Evolutionary conservation across 2,888 invertebrate genomes (phyloP), one percentile per base, ranked within the genome.

Genomic region (Drosophila mimica): DNA sequence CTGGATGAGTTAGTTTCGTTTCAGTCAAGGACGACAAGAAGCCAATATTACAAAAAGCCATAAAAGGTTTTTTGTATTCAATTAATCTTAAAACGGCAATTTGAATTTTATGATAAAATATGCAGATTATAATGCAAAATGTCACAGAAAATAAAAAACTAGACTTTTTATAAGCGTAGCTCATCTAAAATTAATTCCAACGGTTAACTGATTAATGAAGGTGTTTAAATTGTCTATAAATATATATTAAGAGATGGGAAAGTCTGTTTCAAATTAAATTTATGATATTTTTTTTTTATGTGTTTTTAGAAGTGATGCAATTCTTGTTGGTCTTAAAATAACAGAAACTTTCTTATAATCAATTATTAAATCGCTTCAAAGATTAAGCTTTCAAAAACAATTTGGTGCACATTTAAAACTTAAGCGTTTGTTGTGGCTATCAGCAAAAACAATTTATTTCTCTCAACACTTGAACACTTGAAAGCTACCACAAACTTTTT

Each of bases 371-470:
- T 8, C 15, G 46, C 20, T 46, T 25, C 20, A 15, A 46, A 13
- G 15, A 15, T 34, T 3, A 43, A 52, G 9, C 40, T 34, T 52
- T 36, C 31, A 20, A n/a, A 33, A 43, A 20, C 30, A 20, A 9
- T 40, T 30, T 30, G 6, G 13, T 28, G 13, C 8, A 28, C 54
- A 36, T 54, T 54, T 57, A 30, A 33, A 25, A 4, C 20, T 15
- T 20, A 20, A 40, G 15, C 15, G 8, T 17, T 36, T 25, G 5
- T 6, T 36, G 17, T 28, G 54, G 15, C 40, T 51, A 51, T 66
- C 67, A 28, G n/a, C 34, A 11, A 31, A 46, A 31, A 25, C 43
- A 36, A 67, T 66, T 67, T 43, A 20, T 67, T 36, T 40, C 31
- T 31, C 13, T 17, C 25, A 34, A 25, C 51, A 49, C 13, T 7